These are phyloP conservation scores for Drosophila punjabiensis DNA, from an alignment of 1,140 invertebrate genomes.

Conservation along the genomic window DNA sequence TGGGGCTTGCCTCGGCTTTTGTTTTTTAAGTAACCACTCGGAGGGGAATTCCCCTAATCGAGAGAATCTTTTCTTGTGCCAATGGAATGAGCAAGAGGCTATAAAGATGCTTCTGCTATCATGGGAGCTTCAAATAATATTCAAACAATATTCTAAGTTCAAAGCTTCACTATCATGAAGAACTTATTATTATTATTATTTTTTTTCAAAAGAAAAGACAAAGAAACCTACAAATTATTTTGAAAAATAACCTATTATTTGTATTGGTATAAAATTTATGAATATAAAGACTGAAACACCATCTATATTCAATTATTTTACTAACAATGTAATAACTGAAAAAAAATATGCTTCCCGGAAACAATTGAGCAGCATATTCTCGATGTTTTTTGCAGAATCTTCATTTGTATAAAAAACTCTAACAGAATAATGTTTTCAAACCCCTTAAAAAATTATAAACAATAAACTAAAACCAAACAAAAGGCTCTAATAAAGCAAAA, in stretches of 20 bases:
- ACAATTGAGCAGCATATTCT: too few species aligned
- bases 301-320: too few species aligned
- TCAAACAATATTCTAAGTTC: too few species aligned
- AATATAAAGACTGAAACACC: too few species aligned
- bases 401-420: too few species aligned
- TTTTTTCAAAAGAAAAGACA: background rate
- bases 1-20: slow-evolving; percentile 7
- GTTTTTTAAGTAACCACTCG: slow-evolving; percentile 23
- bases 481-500: background rate
- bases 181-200: background rate
- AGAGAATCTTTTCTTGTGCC: slow-evolving; percentile 7
- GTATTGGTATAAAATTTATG: too few species aligned
- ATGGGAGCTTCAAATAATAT: background rate
- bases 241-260: background rate
- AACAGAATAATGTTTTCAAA: background rate
- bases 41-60: slow-evolving; percentile 5
- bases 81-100: background rate
- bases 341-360: background rate
- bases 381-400: too few species aligned
- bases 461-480: background rate
- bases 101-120: background rate
- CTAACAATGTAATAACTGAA: background rate
- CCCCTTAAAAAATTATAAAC: background rate
- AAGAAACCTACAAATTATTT: background rate
- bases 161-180: background rate